Evolutionary conservation across 1,140 invertebrate genomes (phyloP), one percentile per base, ranked within the genome.

Genomic region (Palaemon carinicauda): DNA sequence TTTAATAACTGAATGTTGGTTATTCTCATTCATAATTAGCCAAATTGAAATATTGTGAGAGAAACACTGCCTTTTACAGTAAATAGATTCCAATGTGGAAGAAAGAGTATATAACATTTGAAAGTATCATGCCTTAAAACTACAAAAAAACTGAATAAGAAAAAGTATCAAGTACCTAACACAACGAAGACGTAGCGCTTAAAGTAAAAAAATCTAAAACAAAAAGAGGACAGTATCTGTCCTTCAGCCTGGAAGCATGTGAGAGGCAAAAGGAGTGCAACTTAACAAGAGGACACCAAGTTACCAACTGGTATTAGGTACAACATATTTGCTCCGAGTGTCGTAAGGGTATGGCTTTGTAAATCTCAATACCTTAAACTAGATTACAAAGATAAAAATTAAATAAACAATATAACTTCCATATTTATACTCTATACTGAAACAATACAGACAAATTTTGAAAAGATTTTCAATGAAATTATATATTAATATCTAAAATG

Each of bases 211-310:
- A 80, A 56, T 12, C 33, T 54, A 82, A 82, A 29, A 52, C 65
- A 7, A 19, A 27, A 19, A 24, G 52, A 52, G 19, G 80, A 82
- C 29, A 73, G 80, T 86, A 86, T 77, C 83, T 86, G 83, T 73
- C 83, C 83, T 77, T 86, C 83, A 41, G 83, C 75, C 83, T 86
- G 83, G 77, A 80, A 86, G 83, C 83, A 86, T 86, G 83, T 86
- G 83, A 79, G 41, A 86, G 83, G 65, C 73, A 73, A 83, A 71
- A 77, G 80, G 33, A 73, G 77, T 80, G 77, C 51, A 21, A 31
- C 83, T 86, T 86, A 86, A 86, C 65, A 79, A 51, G 29, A 75
- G 41, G 31, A 51, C 19, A 33, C 14, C 14, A 31, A 19, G 17
- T 33, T n/a, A n/a, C n/a, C n/a, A n/a, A n/a, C n/a, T n/a, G 41